Evolutionary conservation across 2,888 invertebrate species (phyloP), one percentile per base, ranked within the genome.

Genomic region (Caenorhabditis becei): DNA sequence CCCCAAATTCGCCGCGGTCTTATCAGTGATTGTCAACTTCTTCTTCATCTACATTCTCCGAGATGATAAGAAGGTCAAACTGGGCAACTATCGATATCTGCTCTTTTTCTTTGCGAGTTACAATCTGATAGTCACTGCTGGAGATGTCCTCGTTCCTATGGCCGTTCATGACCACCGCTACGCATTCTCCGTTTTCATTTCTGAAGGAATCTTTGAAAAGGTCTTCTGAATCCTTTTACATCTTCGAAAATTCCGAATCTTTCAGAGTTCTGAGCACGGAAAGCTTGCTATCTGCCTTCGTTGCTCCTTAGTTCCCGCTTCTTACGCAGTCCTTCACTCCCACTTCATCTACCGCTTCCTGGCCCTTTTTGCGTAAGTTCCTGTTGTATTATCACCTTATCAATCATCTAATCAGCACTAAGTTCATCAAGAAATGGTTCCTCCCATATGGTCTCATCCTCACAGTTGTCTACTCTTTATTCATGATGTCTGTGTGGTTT

Each of bases 181-280:
- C 16, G 78, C 61, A 24, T 66, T 72, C 24, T 61, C 63, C 1
- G 35, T 79, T 18, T 79, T 65, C 26, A 28, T 79, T 8, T 18
- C 61, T 1, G 78, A 67, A 49, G 78, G 78, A 11, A n/a, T 37
- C n/a, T 79, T 79, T 44, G 41, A 41, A n/a, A n/a, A n/a, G n/a
- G n/a, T n/a, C n/a, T n/a, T n/a, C n/a, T n/a, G n/a, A n/a, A n/a
- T n/a, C n/a, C n/a, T n/a, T n/a, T n/a, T n/a, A n/a, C n/a, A n/a
- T n/a, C n/a, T n/a, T n/a, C n/a, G n/a, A n/a, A n/a, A n/a, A n/a
- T n/a, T n/a, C n/a, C n/a, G n/a, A n/a, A n/a, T n/a, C n/a, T n/a
- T n/a, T n/a, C 4, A 32, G 32, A 24, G 41, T 26, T 61, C 61
- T 8, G 10, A 16, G 1, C 51, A 7, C 10, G 32, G 32, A 32